Evolutionary conservation across 2,888 invertebrate genomes (phyloP).

Genomic region (Heliconius hortense): DNA sequence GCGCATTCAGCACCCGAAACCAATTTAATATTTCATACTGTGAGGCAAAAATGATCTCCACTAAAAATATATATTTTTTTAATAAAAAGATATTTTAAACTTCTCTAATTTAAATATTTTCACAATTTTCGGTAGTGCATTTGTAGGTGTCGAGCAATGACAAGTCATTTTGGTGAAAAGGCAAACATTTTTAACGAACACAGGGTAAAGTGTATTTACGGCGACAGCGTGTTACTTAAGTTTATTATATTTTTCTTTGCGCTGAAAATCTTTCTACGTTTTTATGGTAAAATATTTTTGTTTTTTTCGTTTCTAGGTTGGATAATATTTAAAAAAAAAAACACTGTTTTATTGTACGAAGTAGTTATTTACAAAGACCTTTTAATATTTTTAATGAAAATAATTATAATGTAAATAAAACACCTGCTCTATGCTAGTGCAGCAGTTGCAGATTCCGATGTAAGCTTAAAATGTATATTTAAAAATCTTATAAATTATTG

Average conservation of each 20-base stretch:
- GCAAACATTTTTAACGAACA: conserved; percentile 14
- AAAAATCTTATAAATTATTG: no score
- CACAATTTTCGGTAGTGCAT: conserved; percentile 6
- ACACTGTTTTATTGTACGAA: background rate
- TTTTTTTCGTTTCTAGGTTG: background rate
- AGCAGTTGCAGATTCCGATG: no score
- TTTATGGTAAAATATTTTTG: conserved; percentile 9
- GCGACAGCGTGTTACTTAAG: conserved; percentile 8
- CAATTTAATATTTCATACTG: conserved; percentile 20
- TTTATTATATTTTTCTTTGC: conserved; percentile 15
- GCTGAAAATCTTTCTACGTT: conserved; percentile 4
- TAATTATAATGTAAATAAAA: background rate
- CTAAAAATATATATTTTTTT: background rate
- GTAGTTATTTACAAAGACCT: background rate
- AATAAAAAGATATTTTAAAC: background rate
- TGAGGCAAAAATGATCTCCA: conserved; percentile 1
- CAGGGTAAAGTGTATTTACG: conserved; percentile 2
- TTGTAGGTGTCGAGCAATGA: conserved; percentile 16
- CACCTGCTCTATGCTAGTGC: background rate
- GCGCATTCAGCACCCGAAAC: conserved; percentile 21
- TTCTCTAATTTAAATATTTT: conserved; percentile 7
- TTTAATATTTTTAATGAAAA: background rate
- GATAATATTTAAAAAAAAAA: conserved; percentile 9
- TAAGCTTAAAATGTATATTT: no score
- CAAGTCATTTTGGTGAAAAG: conserved; percentile 16